Evolutionary conservation across 2,113 vertebrate genomes (phyloP).

Genomic region (Sceloporus undulatus): DNA sequence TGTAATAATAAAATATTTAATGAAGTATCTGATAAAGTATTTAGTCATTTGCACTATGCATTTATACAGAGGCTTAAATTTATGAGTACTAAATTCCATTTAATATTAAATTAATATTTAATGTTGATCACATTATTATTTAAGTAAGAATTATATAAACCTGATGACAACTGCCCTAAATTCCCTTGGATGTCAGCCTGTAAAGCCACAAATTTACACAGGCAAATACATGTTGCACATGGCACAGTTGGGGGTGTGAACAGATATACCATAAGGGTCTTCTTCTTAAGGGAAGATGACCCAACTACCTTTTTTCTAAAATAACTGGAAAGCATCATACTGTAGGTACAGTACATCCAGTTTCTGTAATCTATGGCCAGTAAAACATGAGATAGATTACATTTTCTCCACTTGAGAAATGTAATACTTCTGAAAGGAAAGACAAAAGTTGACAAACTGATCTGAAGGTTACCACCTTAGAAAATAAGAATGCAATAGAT

Average conservation of each 20-base stretch:
- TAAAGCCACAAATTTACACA: background rate
- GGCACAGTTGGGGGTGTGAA: background rate
- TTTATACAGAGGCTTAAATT: background rate
- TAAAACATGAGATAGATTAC: background rate
- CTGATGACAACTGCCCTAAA: background rate
- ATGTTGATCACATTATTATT: background rate
- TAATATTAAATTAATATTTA: background rate
- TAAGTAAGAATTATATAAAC: background rate
- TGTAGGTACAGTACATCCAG: background rate
- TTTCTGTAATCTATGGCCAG: background rate
- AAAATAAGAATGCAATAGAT: background rate
- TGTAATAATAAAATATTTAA: background rate
- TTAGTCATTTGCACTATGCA: background rate
- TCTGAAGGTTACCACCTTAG: background rate
- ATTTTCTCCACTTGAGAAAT: background rate
- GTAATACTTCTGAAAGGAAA: conserved; percentile 8
- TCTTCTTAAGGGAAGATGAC: background rate
- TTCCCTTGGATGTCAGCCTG: background rate
- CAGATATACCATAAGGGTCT: background rate
- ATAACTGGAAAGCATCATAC: background rate
- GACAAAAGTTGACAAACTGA: background rate
- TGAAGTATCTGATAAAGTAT: background rate
- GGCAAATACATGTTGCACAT: background rate
- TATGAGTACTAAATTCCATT: background rate
- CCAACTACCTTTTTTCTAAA: background rate